A percentile compares a stretch with the other conserved stretches of the same genome.
These are phyloP conservation scores for Glaucidium brasilianum DNA, from an alignment of 2,113 vertebrate species.

Conservation along the genomic window DNA sequence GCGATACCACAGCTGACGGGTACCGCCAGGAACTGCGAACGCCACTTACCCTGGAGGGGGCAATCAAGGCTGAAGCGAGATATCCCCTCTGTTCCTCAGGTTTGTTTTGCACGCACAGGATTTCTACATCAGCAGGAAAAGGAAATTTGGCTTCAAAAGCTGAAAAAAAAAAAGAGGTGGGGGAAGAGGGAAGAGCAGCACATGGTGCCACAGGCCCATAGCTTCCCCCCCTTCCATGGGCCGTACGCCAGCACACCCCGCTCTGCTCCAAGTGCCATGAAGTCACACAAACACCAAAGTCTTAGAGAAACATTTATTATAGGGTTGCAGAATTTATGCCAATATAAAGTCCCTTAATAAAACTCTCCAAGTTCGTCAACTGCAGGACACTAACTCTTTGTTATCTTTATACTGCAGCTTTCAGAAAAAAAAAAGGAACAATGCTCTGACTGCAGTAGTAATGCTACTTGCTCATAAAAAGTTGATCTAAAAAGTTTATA, in stretches of 20 bases:
- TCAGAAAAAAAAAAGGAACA: slow-evolving; percentile 1
- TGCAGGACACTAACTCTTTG: slow-evolving; percentile 55
- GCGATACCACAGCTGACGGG: neutral
- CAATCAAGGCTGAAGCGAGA: accelerated
- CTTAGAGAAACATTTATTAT: slow-evolving; percentile 77
- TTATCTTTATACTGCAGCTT: slow-evolving; percentile 48
- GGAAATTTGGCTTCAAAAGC: neutral
- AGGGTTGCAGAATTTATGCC: slow-evolving; percentile 70
- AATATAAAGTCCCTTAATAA: slow-evolving; percentile 75
- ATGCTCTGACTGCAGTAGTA: slow-evolving; percentile 48
- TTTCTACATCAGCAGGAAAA: neutral
- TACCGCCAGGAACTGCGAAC: accelerated
- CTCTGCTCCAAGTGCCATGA: neutral
- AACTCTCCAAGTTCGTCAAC: slow-evolving; percentile 53
- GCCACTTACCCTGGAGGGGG: accelerated
- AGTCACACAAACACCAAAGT: slow-evolving; percentile 30
- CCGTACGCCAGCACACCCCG: accelerated
- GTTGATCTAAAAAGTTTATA: slow-evolving; percentile 65
- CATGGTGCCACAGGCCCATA: neutral
- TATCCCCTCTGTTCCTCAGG: neutral
- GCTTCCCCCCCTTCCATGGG: accelerated
- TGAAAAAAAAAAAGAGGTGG: neutral
- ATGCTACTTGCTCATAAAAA: slow-evolving; percentile 64
- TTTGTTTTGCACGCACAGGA: neutral
- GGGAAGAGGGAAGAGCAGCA: neutral